phyloP scores from a whole-genome alignment of 2,797 vertebrate genomes.

The Squalus acanthias region DNA sequence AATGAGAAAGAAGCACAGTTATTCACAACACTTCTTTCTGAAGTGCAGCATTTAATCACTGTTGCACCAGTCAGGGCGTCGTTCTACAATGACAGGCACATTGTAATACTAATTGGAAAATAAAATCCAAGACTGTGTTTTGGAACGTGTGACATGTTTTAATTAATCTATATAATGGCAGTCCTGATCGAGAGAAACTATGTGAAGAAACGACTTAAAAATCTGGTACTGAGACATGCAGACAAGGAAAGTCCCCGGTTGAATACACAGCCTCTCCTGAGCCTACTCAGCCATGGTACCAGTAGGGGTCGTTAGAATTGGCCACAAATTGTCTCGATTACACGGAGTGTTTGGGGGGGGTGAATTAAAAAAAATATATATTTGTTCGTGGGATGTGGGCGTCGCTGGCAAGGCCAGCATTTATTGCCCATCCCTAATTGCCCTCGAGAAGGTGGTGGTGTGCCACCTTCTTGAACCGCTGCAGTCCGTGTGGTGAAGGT shows the following conservation, averaged over 20 bases:
- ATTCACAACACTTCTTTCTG: not conserved
- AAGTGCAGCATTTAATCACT: not conserved
- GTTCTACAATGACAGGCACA: not conserved
- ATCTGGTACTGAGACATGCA: not conserved
- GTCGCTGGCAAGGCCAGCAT: too few relatives aligned
- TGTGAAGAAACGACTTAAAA: not conserved
- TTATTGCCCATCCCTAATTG: too few relatives aligned
- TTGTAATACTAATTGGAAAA: not conserved
- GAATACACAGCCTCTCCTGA: not conserved
- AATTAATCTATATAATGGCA: not conserved
- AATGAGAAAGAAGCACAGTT: not conserved
- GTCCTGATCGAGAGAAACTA: not conserved
- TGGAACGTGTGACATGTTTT: not conserved
- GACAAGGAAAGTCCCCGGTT: not conserved
- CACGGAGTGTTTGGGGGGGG: not conserved
- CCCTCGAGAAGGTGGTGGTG: too few relatives aligned
- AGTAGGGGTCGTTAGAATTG: not conserved
- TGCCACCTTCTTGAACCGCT: too few relatives aligned
- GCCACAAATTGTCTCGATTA: not conserved
- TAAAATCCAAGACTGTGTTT: not conserved
- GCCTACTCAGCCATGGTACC: not conserved
- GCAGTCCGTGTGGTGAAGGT: too few relatives aligned
- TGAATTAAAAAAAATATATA: too few relatives aligned
- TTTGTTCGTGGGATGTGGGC: too few relatives aligned
- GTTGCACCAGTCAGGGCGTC: not conserved